Evolutionary conservation across 2,113 vertebrate genomes (phyloP), one percentile per base, ranked within the genome.

Genomic region (Syngnathus typhle): DNA sequence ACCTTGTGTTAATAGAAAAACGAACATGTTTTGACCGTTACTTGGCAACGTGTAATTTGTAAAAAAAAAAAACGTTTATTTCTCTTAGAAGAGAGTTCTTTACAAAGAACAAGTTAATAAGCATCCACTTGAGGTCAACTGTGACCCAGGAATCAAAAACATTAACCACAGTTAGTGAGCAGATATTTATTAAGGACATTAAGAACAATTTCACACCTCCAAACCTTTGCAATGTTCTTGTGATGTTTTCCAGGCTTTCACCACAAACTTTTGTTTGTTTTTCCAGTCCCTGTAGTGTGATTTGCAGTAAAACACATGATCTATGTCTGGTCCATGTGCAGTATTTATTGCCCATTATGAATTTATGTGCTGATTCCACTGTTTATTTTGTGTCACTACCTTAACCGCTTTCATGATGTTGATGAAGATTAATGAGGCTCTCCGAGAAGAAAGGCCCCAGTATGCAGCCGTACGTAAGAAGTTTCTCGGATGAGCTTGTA

Each of bases 1-100:
- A 58, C 77, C 38, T 18, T 6, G 27, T 37, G 71, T 65, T 12
- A 73, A 56, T n/a, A 0, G 13, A 71, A 59, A 65, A 46, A 38
- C 11, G 13, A 37, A 39, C 36, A 67, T 52, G 37, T 36, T 52
- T 41, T 27, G n/a, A 64, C 18, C 32, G 49, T 44, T 8, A 5
- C 1, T 21, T 49, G 44, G 49, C 68, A 63, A 39, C 32, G 12
- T 19, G 16, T 39, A 23, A 43, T n/a, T 12, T 44, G 6, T 37
- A 51, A 49, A 51, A 32, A 23, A 32, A 23, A 23, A 27, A 32
- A 32, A 32, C 27, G 2, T 32, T 32, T 32, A 27, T 27, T 32
- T 3, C 27, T 49, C 18, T 19, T 21, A 10, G 7, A 52, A 52
- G 19, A 52, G n/a, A 51, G 5, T n/a, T 5, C 44, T 46, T 46